A percentile compares a stretch with the other conserved stretches of the same genome.
phyloP scores from a whole-genome alignment of 2,113 vertebrate species.

The Syngnathus floridae region DNA sequence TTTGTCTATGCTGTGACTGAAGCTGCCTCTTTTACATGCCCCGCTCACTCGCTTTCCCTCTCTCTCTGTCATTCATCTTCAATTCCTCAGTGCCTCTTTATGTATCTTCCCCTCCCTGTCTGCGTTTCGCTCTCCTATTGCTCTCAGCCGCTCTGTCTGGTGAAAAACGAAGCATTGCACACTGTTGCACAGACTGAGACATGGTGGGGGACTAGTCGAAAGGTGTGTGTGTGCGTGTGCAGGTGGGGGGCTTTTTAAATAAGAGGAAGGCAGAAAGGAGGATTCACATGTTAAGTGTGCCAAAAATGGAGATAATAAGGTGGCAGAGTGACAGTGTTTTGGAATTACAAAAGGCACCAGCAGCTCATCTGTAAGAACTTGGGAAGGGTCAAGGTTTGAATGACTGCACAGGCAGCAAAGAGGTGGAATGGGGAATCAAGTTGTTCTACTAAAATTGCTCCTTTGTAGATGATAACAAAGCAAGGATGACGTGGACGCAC shows the following conservation, averaged over 20 bases:
- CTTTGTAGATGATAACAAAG: no score
- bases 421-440: not conserved
- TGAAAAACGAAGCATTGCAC: conserved; percentile 46
- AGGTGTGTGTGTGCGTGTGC: not conserved
- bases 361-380: conserved; percentile 33
- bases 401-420: not conserved
- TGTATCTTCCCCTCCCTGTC: conserved; percentile 41
- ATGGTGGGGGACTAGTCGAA: conserved; percentile 6
- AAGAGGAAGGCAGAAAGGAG: conserved; percentile 18
- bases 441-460: no score
- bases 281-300: conserved; percentile 11
- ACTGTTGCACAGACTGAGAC: conserved; percentile 50
- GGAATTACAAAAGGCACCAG: conserved; percentile 35
- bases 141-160: conserved; percentile 46
- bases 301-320: not conserved
- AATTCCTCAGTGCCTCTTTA: conserved; percentile 54
- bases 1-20: conserved; percentile 60
- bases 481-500: no score
- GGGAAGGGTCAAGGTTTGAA: conserved; percentile 1
- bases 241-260: not conserved
- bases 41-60: conserved; percentile 11
- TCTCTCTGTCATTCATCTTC: conserved; percentile 48
- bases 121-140: conserved; percentile 27
- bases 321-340: not conserved
- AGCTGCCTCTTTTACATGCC: conserved; percentile 41